Evolutionary conservation across 2,888 invertebrate genomes (phyloP).

Genomic region (Orgyia antiqua): DNA sequence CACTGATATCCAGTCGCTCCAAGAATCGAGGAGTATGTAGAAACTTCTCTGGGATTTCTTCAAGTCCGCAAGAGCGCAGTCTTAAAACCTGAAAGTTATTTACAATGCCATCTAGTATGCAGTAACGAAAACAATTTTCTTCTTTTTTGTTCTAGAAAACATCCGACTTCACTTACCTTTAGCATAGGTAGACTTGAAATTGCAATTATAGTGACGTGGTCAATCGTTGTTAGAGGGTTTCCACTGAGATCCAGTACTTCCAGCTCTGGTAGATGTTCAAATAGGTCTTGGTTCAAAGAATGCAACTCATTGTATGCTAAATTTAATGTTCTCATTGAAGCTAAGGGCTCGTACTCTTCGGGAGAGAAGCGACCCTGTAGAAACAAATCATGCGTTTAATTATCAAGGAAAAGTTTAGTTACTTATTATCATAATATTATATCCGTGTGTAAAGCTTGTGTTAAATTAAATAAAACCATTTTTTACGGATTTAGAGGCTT

Average conservation of each 20-base stretch:
- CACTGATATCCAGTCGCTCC: slow-evolving; percentile 81
- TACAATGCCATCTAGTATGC: not conserved
- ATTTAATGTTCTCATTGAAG: slow-evolving; percentile 77
- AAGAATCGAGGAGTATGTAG: slow-evolving; percentile 83
- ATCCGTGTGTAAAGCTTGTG: too few species aligned
- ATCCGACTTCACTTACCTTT: slow-evolving; percentile 69
- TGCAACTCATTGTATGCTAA: slow-evolving; percentile 85
- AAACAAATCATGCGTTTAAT: too few species aligned
- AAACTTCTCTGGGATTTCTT: slow-evolving; percentile 79
- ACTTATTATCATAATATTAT: too few species aligned
- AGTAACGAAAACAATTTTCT: not conserved
- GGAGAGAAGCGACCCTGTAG: slow-evolving; percentile 78
- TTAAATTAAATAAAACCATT: too few species aligned
- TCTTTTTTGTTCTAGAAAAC: too few species aligned
- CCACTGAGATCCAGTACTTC: slow-evolving; percentile 82
- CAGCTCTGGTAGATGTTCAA: slow-evolving; percentile 85
- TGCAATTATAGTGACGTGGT: slow-evolving; percentile 80
- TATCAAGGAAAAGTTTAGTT: too few species aligned
- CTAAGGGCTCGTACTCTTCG: slow-evolving; percentile 79
- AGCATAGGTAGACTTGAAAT: slow-evolving; percentile 80
- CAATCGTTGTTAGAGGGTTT: slow-evolving; percentile 85
- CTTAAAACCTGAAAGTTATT: slow-evolving; percentile 76
- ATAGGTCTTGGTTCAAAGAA: slow-evolving; percentile 83
- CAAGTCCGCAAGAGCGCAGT: slow-evolving; percentile 82
- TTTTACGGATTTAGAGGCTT: too few species aligned